A percentile compares a stretch with the other conserved stretches of the same genome.
phyloP scores from a whole-genome alignment of 2,797 vertebrate genomes.

The Poecilia gillii region DNA sequence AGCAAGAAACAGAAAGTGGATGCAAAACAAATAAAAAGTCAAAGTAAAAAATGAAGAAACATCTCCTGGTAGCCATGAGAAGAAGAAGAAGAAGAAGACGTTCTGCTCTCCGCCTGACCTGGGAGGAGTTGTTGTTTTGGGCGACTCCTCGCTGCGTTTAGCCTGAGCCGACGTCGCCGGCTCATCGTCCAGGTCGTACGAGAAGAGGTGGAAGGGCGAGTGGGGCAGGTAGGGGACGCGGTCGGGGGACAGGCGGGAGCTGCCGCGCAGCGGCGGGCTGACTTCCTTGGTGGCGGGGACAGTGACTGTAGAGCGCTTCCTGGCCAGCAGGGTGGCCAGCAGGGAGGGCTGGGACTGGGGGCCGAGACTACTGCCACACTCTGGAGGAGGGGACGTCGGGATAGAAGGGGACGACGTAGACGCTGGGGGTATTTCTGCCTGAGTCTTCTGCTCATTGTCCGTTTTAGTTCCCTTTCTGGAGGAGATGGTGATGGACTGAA shows the following conservation, averaged over 20 bases:
- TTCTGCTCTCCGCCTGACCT: constrained; percentile 61
- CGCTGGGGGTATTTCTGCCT: constrained; percentile 15
- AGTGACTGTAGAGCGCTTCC: constrained; percentile 69
- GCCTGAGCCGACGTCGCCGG: constrained; percentile 53
- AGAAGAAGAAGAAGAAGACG: background rate
- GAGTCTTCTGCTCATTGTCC: constrained; percentile 50
- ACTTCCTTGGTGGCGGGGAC: constrained; percentile 82
- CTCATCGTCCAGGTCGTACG: constrained; percentile 89
- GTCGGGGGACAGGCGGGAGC: constrained; percentile 75
- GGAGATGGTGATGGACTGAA: constrained; percentile 72
- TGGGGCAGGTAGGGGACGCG: constrained; percentile 91
- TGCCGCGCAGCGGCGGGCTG: constrained; percentile 80
- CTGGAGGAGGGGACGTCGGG: constrained; percentile 9
- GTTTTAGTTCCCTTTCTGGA: constrained; percentile 56
- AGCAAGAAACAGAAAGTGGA: constrained; percentile 37
- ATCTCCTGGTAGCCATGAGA: constrained; percentile 30
- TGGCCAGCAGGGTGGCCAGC: constrained; percentile 74
- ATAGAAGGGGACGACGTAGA: background rate
- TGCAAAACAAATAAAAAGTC: constrained; percentile 11
- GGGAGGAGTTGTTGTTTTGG: constrained; percentile 40
- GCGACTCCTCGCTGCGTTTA: constrained; percentile 50
- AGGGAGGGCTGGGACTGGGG: constrained; percentile 71
- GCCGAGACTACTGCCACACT: constrained; percentile 34
- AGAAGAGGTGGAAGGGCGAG: constrained; percentile 95
- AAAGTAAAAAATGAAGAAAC: constrained; percentile 1